A percentile compares a stretch with the other conserved stretches of the same genome.
Evolutionary conservation across 2,797 vertebrate species (phyloP).

Genomic region (Sibirionetta formosa): DNA sequence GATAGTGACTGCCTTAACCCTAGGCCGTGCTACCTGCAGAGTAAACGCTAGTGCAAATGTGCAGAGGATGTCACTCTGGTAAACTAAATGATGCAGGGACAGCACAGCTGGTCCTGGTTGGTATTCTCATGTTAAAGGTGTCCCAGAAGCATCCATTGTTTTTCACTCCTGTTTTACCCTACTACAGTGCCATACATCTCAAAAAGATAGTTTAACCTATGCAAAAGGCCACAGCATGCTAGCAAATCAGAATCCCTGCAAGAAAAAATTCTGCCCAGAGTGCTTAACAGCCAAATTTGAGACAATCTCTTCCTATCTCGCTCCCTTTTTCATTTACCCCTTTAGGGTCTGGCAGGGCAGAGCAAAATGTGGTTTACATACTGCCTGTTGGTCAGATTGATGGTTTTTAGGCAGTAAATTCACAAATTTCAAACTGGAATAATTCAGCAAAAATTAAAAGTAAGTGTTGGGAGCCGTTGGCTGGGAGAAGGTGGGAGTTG

Average conservation of each 20-base stretch:
- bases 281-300: not conserved
- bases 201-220: not conserved
- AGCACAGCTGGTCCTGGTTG: not conserved
- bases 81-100: not conserved
- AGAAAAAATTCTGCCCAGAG: not conserved
- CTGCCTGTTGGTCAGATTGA: not conserved
- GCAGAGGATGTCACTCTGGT: not conserved
- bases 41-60: not conserved
- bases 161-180: not conserved
- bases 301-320: rapidly evolving
- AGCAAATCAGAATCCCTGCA: not conserved
- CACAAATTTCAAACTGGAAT: not conserved
- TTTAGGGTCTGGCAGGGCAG: not conserved
- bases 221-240: not conserved
- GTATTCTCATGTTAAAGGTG: rapidly evolving
- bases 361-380: not conserved
- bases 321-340: rapidly evolving
- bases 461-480: not conserved
- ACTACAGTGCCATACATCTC: rapidly evolving
- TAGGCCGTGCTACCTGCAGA: not conserved
- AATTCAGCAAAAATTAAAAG: not conserved
- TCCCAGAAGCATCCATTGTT: not conserved
- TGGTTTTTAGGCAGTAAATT: not conserved
- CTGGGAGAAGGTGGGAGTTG: not conserved
- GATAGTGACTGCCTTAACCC: not conserved